A percentile compares a stretch with the other conserved stretches of the same genome.
These are phyloP conservation scores for Vidua macroura DNA, from an alignment of 2,113 vertebrate species.

Conservation along the genomic window DNA sequence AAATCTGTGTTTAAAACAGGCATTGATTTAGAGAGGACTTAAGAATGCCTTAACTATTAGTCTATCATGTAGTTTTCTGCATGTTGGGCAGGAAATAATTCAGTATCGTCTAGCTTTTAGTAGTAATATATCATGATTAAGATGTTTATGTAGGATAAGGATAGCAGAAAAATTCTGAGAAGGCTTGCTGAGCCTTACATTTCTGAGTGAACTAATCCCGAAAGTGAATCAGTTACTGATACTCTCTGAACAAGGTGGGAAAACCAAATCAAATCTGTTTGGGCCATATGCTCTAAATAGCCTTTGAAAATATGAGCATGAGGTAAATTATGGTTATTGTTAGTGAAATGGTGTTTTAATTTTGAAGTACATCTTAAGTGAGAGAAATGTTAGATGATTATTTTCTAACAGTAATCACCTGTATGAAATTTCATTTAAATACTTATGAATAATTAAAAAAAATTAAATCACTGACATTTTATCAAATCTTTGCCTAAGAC, in stretches of 20 bases:
- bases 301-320: background rate
- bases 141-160: background rate
- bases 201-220: background rate
- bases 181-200: background rate
- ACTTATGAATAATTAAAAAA: background rate
- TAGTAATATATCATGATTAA: background rate
- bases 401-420: background rate
- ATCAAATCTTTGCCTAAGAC: background rate
- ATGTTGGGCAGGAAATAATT: background rate
- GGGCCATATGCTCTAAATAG: background rate
- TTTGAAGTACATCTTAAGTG: background rate
- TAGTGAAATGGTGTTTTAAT: background rate
- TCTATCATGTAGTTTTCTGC: background rate
- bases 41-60: background rate
- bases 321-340: background rate
- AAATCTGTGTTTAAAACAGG: background rate
- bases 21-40: background rate
- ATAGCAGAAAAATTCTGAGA: background rate
- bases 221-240: background rate
- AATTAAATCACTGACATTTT: background rate
- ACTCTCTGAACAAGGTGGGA: background rate
- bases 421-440: background rate
- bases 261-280: background rate
- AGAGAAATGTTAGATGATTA: background rate
- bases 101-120: background rate